Base-by-base conservation (phyloP, 1,140 invertebrate genomes). In the Aricia agestis region DNA sequence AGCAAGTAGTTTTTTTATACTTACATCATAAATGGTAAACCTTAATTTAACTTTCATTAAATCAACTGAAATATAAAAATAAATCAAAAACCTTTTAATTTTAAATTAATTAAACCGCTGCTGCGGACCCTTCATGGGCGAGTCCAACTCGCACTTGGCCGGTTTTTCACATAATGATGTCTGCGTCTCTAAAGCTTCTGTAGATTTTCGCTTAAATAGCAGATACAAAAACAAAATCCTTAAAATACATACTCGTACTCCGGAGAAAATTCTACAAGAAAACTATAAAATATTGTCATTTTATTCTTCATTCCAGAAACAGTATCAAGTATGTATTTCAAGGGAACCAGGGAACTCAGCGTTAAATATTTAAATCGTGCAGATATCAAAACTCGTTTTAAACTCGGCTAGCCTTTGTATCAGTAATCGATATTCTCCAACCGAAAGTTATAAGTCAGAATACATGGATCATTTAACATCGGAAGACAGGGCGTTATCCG, bases 391-490 rank as follows among this genome's bases (percentile, higher is more conserved):
- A 19, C 59, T 19, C 18, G 59, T 63, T 63, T 19, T 17, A 63
- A 63, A 25, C 59, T 63, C 59, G 6, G 19, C 59, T 59, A 59
- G 58, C 18, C 58, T 63, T 63, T 11, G 19, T 63, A 63, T 18
- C 18, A 17, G 58, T 59, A 59, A 63, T 63, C 59, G 59, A 63
- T 18, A 63, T 63, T 19, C 59, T 19, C 58, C 18, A 25, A 25
- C 59, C 59, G 59, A 63, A 63, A 11, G 59, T 19, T 25, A 18
- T 19, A 19, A 19, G 59, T 63, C 19, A 63, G 18, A 25, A 63
- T 63, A 25, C 59, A 69, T 10, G 57, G 25, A 69, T 61, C 36
- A 69, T 63, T 69, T 59, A 41, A 59, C 68, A 69, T 69, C n/a
- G 31, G 17, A 59, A 58, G 32, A 36, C 18, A 13, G 42, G 13